Evolutionary conservation across 2,797 vertebrate genomes (phyloP), one percentile per base, ranked within the genome.

Genomic region (Micromesistius poutassou): DNA sequence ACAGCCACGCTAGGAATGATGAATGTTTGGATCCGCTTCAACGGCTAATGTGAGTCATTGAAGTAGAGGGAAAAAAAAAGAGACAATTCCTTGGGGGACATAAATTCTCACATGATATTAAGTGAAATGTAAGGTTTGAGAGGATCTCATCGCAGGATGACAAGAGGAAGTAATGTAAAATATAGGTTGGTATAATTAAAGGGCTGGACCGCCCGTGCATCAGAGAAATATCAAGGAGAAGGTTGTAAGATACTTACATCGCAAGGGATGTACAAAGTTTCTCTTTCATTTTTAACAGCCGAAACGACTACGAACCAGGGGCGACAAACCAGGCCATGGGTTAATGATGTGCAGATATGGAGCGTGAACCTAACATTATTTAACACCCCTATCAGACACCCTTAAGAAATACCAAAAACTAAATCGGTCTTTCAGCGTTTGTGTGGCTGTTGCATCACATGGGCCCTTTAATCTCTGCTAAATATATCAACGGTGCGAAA

Each of bases 381-480:
- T 77, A 74, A 79, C 81, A 79, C 46, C 73, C 33, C 66, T 83
- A 82, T 38, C 86, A 85, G 80, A 30, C 46, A 22, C 46, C 46
- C 5, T 50, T 19, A 70, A 73, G 19, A 38, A 35, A 73, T n/a
- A 1, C 31, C 10, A 10, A 79, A 83, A 83, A 82, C 75, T 35
- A 79, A 83, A 81, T 81, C 77, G 70, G 80, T 89, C 85, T 91
- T 91, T 89, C 86, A 90, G 62, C 80, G 10, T 87, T 85, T 85
- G 83, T 87, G 87, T 82, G 84, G 79, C 78, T 76, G 81, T 91
- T 90, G 88, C 90, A 83, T 91, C 90, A 90, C 89, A 85, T 83
- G 85, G 42, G 42, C 73, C 74, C 78, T 89, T 89, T 88, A 90
- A 92, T 91, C 88, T 89, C 79, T 76, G 88, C 91, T 90, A 89